Base-by-base conservation (phyloP, 2,888 invertebrate genomes). In the Spatulosminthurus flaviceps region DNA sequence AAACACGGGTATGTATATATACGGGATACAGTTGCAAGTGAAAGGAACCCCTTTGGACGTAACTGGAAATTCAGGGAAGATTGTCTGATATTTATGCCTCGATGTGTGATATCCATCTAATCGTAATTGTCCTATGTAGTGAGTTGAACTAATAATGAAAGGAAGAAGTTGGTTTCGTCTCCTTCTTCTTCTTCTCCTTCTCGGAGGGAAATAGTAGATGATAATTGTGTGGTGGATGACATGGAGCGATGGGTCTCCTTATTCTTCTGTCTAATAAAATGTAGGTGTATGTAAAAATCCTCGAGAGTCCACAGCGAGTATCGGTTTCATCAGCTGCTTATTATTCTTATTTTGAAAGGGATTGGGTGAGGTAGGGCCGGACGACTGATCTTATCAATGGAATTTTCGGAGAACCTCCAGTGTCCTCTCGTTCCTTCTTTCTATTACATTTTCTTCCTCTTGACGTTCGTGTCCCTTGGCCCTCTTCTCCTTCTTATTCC, bases 371-470 rank as follows among this genome's bases (percentile, higher is more conserved):
- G 77, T 77, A 77, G 77, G 77, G 69, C 69, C 69, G 69, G 69
- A 70, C 41, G 43, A 76, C 76, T 81, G 80, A 81, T 81, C 67
- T 80, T 81, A 80, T 80, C 80, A 79, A 51, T n/a, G 76, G 76
- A 79, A 78, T 78, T 81, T 81, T 81, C 78, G 75, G 77, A 74
- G 78, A 80, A 78, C 79, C 78, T 80, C 78, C 81, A 79, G 79
- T 81, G 76, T 79, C 81, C 80, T 75, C 78, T 77, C 77, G 29
- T 43, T 34, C 64, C 9, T 9, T 67, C 28, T 67, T 19, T 43
- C 34, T 60, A 70, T 51, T 21, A 60, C 34, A 28, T 69, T 51
- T 71, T 72, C 34, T 77, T 67, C 66, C 28, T 76, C 13, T 42
- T 77, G 71, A 77, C 77, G 41, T 71, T 70, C 71, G 77, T 69